phyloP scores from a whole-genome alignment of 2,113 vertebrate genomes.

The Hiodon tergisus region DNA sequence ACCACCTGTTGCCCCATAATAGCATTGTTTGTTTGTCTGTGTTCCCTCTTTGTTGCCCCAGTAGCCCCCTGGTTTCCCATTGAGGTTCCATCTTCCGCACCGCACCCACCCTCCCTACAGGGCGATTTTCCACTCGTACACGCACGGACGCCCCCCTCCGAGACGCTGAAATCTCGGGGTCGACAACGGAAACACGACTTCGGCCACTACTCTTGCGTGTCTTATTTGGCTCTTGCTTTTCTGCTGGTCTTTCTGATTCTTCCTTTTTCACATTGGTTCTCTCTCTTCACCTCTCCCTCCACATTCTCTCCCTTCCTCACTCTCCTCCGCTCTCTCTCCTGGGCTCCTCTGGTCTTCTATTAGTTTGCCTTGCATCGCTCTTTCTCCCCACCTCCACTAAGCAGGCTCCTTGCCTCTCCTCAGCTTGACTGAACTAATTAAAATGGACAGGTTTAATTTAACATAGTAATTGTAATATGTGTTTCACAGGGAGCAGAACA shows the following conservation, averaged over 20 bases:
- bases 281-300: not conserved
- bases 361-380: not conserved
- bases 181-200: too few relatives aligned
- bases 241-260: not conserved
- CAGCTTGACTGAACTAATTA: conserved; percentile 25
- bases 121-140: not conserved
- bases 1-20: too few relatives aligned
- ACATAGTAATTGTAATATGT: not conserved
- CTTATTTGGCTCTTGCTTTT: too few relatives aligned
- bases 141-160: not conserved
- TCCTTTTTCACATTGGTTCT: not conserved
- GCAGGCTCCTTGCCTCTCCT: not conserved
- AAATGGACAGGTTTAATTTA: conserved; percentile 22
- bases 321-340: not conserved
- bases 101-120: not conserved
- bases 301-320: not conserved
- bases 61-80: not conserved
- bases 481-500: conserved; percentile 13
- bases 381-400: not conserved
- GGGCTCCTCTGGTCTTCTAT: not conserved
- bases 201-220: too few relatives aligned
- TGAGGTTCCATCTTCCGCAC: not conserved
- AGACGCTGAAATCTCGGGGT: not conserved
- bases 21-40: not conserved
- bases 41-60: not conserved